Conservation (phyloP, 2,797 vertebrate species). For the Coregonus ussuriensis region DNA sequence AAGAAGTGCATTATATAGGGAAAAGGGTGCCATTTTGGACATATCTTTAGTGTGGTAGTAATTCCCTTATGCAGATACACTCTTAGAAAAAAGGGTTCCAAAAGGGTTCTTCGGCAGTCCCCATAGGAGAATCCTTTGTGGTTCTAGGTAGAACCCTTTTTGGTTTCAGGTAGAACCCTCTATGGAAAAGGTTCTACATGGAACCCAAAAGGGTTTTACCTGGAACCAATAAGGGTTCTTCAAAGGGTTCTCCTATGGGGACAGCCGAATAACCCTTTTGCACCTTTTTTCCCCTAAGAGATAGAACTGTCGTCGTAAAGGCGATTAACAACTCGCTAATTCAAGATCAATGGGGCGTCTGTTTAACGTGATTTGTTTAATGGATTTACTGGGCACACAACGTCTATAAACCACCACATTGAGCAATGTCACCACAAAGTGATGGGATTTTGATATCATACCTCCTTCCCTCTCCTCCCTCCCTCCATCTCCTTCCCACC, state of each 20-base stretch:
- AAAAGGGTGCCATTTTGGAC: too few relatives aligned
- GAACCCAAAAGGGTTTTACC: too few relatives aligned
- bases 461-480: neutral
- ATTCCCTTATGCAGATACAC: neutral
- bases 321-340: conserved; percentile 66
- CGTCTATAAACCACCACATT: conserved; percentile 59
- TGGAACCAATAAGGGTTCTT: too few relatives aligned
- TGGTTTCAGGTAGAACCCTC: too few relatives aligned
- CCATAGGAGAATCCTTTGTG: too few relatives aligned
- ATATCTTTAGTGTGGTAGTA: neutral
- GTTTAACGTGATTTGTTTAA: conserved; percentile 76
- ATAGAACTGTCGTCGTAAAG: conserved; percentile 14
- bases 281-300: neutral
- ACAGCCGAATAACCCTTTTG: too few relatives aligned
- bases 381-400: conserved; percentile 65
- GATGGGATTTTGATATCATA: conserved; percentile 57
- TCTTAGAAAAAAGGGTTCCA: too few relatives aligned
- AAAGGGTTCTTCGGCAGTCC: too few relatives aligned
- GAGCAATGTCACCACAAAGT: conserved; percentile 58
- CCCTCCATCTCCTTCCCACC: neutral
- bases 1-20: neutral
- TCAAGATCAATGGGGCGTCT: conserved; percentile 69
- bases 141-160: too few relatives aligned
- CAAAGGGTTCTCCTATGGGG: too few relatives aligned
- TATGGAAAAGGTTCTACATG: too few relatives aligned